Evolutionary conservation across 2,797 vertebrate genomes (phyloP), one percentile per base, ranked within the genome.

Genomic region (Cossypha caffra): DNA sequence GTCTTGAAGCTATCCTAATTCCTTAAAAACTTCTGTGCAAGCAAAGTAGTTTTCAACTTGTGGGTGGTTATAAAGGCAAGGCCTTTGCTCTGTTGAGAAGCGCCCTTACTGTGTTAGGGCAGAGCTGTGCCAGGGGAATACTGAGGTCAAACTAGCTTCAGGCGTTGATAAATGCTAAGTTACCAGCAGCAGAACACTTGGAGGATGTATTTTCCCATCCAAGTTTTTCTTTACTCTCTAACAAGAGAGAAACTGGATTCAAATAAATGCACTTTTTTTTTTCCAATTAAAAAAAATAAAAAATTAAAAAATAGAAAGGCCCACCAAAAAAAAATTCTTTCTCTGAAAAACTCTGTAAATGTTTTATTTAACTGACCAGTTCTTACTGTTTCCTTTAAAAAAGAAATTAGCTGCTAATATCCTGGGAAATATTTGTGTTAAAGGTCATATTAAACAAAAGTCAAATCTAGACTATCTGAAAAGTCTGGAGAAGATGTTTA

Each of bases 391-490:
- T 76, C 52, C 75, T 94, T 96, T 91, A 13, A 64, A 87, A 92
- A 86, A 81, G 64, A 95, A 97, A 97, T 96, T 96, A 94, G 20
- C 42, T 87, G 71, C 67, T 95, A 91, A 93, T 93, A 89, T 91
- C 89, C 37, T 93, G 88, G 94, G 86, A 96, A 91, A 91, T 85
- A 91, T 94, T 94, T 94, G 61, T 89, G 94, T 85, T 94, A 97
- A 94, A 96, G 93, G 93, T 97, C 96, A 86, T 50, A 74, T 97
- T 97, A 97, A 97, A 96, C 95, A 97, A 86, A 96, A 97, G 93
- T 81, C 67, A 95, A 50, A 97, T 95, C 47, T 86, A 84, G 83
- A 82, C 79, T 86, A 78, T 96, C 77, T 93, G 33, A 68, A 47
- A 79, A 96, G 85, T 95, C 86, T 95, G 78, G 88, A 96, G 88